A percentile compares a stretch with the other conserved stretches of the same genome.
phyloP scores from a whole-genome alignment of 1,140 invertebrate genomes.

The Steinernema feltiae region DNA sequence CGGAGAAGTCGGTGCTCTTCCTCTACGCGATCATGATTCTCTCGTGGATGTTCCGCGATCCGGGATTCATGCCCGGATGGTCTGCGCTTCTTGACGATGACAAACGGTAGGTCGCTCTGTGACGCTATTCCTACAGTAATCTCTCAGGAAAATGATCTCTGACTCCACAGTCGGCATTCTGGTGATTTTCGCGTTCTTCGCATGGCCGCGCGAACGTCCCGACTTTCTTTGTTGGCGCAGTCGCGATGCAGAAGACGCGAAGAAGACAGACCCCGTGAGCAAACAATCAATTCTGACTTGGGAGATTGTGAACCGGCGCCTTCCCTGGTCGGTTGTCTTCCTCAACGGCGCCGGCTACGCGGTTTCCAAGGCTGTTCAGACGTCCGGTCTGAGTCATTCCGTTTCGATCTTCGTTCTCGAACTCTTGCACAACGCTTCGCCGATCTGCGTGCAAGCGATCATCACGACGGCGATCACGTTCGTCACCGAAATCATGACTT shows the following conservation, averaged over 20 bases:
- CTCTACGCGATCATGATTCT: slow-evolving; percentile 28
- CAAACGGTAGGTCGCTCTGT: background rate
- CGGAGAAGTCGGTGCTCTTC: slow-evolving; percentile 34
- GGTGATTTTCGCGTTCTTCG: slow-evolving; percentile 31
- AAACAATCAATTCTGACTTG: slow-evolving; percentile 28
- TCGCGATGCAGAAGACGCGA: background rate
- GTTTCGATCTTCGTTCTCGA: slow-evolving; percentile 16
- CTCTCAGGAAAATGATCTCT: slow-evolving; percentile 16
- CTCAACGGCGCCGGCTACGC: slow-evolving; percentile 34
- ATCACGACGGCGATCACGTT: slow-evolving; percentile 26
- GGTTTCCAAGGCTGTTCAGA: slow-evolving; percentile 27
- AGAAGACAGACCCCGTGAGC: slow-evolving; percentile 12
- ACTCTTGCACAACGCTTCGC: slow-evolving; percentile 13
- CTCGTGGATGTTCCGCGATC: slow-evolving; percentile 40
- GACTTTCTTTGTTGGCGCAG: slow-evolving; percentile 23
- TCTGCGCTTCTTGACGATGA: slow-evolving; percentile 23
- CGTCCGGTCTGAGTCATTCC: slow-evolving; percentile 19
- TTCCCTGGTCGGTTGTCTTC: slow-evolving; percentile 35
- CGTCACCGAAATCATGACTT: slow-evolving; percentile 34
- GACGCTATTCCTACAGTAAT: no score
- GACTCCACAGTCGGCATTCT: slow-evolving; percentile 30
- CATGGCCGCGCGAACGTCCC: slow-evolving; percentile 30
- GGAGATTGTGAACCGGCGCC: slow-evolving; percentile 26
- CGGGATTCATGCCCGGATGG: slow-evolving; percentile 42
- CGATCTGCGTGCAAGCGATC: slow-evolving; percentile 23